Evolutionary conservation across 2,113 vertebrate species (phyloP), one percentile per base, ranked within the genome.

Genomic region (Phoxinus phoxinus): DNA sequence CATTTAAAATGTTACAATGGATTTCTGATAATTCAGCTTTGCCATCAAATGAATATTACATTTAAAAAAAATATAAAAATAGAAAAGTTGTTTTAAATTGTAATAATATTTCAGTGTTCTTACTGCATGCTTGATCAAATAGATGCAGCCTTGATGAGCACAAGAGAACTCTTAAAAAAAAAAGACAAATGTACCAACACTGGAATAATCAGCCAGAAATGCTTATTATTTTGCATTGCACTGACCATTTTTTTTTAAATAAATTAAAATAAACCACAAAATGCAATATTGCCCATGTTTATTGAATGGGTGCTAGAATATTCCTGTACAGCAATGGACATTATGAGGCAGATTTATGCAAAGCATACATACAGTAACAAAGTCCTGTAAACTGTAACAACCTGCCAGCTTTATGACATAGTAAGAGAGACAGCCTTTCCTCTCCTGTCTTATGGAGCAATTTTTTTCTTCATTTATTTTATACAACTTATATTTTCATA

Each of bases 391-490:
- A 84, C 25, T 44, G 41, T 35, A 81, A 76, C n/a, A 44, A 19
- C 21, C 73, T 76, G 56, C 9, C 25, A 48, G 37, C 69, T 69
- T 21, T 15, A 72, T 23, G 80, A 30, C 8, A 30, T 51, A 10
- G 21, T 48, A 69, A 59, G 63, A 30, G 75, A 67, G 84, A 58
- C 30, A 84, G 73, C 15, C 79, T 78, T 48, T 44, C 37, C 10
- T 41, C 63, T 78, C n/a, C 53, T 6, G 67, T 63, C 44, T 10
- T 25, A 44, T 59, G n/a, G 25, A 32, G 53, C 9, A 35, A 15
- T 67, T 78, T 73, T 69, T 85, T 79, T 84, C 69, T 67, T 81
- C 46, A 73, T 90, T 88, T 88, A 89, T 90, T 90, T 84, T 83
- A 77, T 71, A 80, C 77, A 72, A 86, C 83, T 85, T 85, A 88